Evolutionary conservation across 1,140 invertebrate genomes (phyloP), one percentile per base, ranked within the genome.

Genomic region (Drosophila murphyi): DNA sequence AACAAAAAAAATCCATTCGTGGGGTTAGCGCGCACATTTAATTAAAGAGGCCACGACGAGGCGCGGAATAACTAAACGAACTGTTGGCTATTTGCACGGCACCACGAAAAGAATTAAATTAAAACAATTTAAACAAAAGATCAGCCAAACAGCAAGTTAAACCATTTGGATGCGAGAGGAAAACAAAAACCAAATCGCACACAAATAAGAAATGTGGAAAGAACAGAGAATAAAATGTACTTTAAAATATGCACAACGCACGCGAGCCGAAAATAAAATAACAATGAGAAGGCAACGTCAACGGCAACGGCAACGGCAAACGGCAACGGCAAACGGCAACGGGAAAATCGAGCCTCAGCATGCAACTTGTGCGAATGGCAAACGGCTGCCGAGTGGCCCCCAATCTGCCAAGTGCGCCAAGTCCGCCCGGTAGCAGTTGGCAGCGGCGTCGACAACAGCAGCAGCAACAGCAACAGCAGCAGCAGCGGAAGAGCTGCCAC

Each of bases 291-390:
- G 28, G 29, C 34, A 43, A 41, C 37, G 29, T 6, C 39, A 69
- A 75, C 45, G 28, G 29, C 34, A 43, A 41, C 37, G 29, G 7
- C 39, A 69, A 75, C 45, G 29, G n/a, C 39, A 51, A 69, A 75
- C 45, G 45, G 34, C 5, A 37, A 56, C 20, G 39, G 20, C 31
- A 45, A 64, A 34, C 20, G 29, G 50, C 59, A 28, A 39, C 47
- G 32, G 12, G n/a, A 54, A 70, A 62, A 63, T n/a, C 74, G 56
- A 78, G 56, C 54, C 51, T 60, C 67, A 76, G 80, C 80, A 73
- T 80, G 80, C 80, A 83, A 83, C 81, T 80, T 83, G 81, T 85
- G 77, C 81, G 81, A 83, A 85, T 76, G 80, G 76, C 80, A 80
- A 85, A 80, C 80, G 81, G 57, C 63, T 59, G 47, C 54, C 64